These are phyloP conservation scores for Aphelocoma californica DNA, from an alignment of 2,797 vertebrate genomes.

Conservation along the genomic window DNA sequence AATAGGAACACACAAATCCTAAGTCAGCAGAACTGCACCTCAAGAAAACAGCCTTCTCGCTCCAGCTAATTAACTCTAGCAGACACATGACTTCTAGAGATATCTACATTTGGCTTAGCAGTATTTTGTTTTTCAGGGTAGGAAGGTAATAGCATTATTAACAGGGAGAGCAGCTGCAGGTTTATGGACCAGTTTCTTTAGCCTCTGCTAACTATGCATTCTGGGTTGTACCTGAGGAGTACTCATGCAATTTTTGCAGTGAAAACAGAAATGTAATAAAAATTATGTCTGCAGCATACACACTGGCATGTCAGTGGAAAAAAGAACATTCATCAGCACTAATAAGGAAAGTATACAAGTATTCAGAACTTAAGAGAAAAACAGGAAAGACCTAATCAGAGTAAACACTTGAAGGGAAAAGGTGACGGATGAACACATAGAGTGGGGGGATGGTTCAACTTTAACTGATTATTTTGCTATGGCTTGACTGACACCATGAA, in stretches of 20 bases:
- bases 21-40: background rate
- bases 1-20: background rate
- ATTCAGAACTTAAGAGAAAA: slow-evolving; percentile 2
- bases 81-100: background rate
- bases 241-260: background rate
- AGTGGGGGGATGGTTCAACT: background rate
- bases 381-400: slow-evolving; percentile 27
- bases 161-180: slow-evolving; percentile 5
- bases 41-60: background rate
- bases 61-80: background rate
- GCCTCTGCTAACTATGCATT: background rate
- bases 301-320: background rate
- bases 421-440: background rate
- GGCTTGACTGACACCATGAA: background rate
- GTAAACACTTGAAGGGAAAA: slow-evolving; percentile 31
- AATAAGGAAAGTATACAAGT: background rate
- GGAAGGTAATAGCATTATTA: slow-evolving; percentile 30
- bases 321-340: background rate
- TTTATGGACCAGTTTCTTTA: slow-evolving; percentile 28
- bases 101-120: background rate
- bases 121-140: background rate
- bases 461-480: background rate
- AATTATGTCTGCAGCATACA: background rate
- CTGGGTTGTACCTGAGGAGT: background rate
- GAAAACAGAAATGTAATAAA: background rate